These are phyloP conservation scores for Chitala chitala DNA, from an alignment of 2,113 vertebrate species.

Conservation along the genomic window DNA sequence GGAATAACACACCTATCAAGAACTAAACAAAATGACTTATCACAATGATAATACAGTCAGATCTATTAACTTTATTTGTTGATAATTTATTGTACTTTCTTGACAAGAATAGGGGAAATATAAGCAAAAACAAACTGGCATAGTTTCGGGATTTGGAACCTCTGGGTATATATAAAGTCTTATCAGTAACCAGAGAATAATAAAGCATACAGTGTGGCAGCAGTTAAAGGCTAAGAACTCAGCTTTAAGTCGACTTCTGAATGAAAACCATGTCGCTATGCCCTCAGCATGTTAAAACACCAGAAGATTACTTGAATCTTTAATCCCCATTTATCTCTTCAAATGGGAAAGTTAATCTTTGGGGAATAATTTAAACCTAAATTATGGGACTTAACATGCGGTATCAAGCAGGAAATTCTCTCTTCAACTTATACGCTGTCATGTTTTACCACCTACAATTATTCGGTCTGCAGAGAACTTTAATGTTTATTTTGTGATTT, in stretches of 20 bases:
- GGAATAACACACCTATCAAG: too few species aligned
- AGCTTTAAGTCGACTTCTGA: conserved; percentile 55
- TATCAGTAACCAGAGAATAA: conserved; percentile 49
- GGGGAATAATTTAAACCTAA: conserved; percentile 31
- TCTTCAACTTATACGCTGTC: neutral
- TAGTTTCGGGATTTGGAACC: conserved; percentile 67
- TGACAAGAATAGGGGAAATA: neutral
- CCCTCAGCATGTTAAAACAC: conserved; percentile 43
- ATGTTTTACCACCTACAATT: conserved; percentile 2
- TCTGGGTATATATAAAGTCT: conserved; percentile 61
- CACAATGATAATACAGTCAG: too few species aligned
- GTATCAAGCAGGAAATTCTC: conserved; percentile 16
- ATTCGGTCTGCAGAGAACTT: neutral
- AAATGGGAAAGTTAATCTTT: conserved; percentile 39
- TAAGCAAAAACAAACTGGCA: conserved; percentile 24
- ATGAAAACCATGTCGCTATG: conserved; percentile 51
- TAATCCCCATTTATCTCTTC: conserved; percentile 35
- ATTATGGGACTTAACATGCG: conserved; percentile 26
- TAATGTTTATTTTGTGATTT: neutral
- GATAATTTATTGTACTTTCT: neutral
- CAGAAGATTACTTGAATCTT: conserved; percentile 46
- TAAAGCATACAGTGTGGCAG: conserved; percentile 51
- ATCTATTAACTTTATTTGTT: neutral
- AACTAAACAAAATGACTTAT: too few species aligned
- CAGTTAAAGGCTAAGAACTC: conserved; percentile 23